phyloP scores from a whole-genome alignment of 92 coral and sea anemone genomes.

The Parazoanthus darwini region DNA sequence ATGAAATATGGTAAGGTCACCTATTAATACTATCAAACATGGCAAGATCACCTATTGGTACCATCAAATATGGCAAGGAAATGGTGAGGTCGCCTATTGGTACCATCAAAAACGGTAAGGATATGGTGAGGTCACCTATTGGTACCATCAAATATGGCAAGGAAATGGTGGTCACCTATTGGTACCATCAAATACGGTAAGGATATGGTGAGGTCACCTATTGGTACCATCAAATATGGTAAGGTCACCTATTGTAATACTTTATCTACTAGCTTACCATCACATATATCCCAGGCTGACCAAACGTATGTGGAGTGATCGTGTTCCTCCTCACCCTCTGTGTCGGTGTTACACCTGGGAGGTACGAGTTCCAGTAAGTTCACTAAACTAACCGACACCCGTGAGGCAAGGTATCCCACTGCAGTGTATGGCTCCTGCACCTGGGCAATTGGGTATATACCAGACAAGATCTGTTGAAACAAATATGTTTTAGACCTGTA shows the following conservation, averaged over 20 bases:
- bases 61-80: no score
- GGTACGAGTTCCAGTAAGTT: slow-evolving; percentile 70
- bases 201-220: neutral
- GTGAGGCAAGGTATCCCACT: slow-evolving; percentile 89
- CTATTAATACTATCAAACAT: no score
- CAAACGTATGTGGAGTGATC: slow-evolving; percentile 48
- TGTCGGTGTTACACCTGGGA: slow-evolving; percentile 62
- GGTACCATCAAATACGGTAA: no score
- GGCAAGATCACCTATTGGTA: no score
- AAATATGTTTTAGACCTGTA: neutral
- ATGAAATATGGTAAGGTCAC: no score
- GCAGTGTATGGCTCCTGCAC: slow-evolving; percentile 97
- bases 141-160: no score
- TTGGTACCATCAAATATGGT: neutral
- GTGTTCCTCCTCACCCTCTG: slow-evolving; percentile 57
- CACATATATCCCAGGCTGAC: slow-evolving; percentile 98
- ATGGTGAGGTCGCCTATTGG: no score
- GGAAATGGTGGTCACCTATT: no score
- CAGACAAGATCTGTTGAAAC: slow-evolving; percentile 78
- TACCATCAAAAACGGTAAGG: no score
- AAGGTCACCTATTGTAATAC: neutral
- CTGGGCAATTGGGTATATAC: slow-evolving; percentile 94
- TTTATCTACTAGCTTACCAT: slow-evolving; percentile 59
- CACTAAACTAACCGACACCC: slow-evolving; percentile 68
- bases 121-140: no score